These are phyloP conservation scores for Megalopta genalis DNA, from an alignment of 1,140 invertebrate species.

Conservation along the genomic window DNA sequence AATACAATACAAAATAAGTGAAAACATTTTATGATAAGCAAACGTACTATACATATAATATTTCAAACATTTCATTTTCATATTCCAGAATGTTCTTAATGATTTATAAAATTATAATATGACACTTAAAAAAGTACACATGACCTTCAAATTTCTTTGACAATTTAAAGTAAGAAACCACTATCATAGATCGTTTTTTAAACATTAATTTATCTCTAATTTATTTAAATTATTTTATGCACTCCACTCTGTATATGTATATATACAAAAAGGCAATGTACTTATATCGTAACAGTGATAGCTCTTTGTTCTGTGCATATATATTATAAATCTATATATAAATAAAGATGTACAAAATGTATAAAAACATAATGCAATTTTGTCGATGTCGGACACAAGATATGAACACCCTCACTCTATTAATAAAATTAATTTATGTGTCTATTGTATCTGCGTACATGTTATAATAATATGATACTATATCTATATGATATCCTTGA, in stretches of 20 bases:
- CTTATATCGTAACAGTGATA: slow-evolving; percentile 8
- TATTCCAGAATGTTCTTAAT: not conserved
- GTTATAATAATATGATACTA: not conserved
- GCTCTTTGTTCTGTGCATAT: slow-evolving; percentile 23
- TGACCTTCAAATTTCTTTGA: not conserved
- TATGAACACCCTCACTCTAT: not conserved
- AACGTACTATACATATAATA: not conserved
- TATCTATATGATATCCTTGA: not conserved
- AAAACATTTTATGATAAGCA: not conserved
- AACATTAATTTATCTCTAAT: not conserved
- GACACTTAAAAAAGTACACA: not conserved
- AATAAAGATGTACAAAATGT: not conserved
- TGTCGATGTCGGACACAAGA: not conserved
- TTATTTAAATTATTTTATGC: not conserved
- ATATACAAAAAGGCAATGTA: not conserved
- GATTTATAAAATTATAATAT: slow-evolving; percentile 18
- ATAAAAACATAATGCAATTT: slow-evolving; percentile 6
- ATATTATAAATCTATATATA: slow-evolving; percentile 17
- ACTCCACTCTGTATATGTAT: not conserved
- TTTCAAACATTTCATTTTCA: slow-evolving; percentile 8
- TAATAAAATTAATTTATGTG: slow-evolving; percentile 34
- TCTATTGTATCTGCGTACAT: not conserved
- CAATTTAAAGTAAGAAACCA: not conserved
- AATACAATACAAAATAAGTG: not conserved
- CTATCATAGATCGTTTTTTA: not conserved